These are phyloP conservation scores for Pediacus dermestoides DNA, from an alignment of 2,888 invertebrate species.

Conservation along the genomic window DNA sequence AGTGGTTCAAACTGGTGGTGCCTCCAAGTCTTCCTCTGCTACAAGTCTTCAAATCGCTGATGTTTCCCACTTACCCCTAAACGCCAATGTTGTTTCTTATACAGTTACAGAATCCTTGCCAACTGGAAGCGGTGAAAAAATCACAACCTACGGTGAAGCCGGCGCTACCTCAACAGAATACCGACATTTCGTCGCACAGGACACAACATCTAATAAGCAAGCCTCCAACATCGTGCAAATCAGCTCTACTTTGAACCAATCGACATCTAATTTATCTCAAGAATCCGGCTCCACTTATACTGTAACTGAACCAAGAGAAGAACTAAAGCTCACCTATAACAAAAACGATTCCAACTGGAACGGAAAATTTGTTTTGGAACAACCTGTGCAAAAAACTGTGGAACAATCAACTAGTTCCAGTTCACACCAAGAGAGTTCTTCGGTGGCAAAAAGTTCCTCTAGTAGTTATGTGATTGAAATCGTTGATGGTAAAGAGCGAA, in stretches of 20 bases:
- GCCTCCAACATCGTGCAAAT: slow-evolving; percentile 43
- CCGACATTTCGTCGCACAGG: slow-evolving; percentile 42
- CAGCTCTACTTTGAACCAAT: slow-evolving; percentile 44
- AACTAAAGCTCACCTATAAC: slow-evolving; percentile 41
- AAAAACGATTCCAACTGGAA: slow-evolving; percentile 52
- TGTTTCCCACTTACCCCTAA: slow-evolving; percentile 46
- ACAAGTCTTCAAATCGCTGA: slow-evolving; percentile 47
- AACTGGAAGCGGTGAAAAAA: slow-evolving; percentile 45
- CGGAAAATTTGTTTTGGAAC: slow-evolving; percentile 50
- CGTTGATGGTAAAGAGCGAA: slow-evolving; percentile 62
- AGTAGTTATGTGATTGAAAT: slow-evolving; percentile 65
- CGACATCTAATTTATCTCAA: slow-evolving; percentile 42
- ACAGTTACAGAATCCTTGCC: slow-evolving; percentile 46
- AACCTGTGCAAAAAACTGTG: slow-evolving; percentile 34
- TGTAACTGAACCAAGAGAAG: slow-evolving; percentile 48
- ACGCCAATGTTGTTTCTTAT: slow-evolving; percentile 41
- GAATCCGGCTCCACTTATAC: slow-evolving; percentile 45
- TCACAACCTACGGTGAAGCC: slow-evolving; percentile 44
- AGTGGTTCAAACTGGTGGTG: slow-evolving; percentile 24
- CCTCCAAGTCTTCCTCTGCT: slow-evolving; percentile 45
- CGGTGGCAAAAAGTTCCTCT: slow-evolving; percentile 58
- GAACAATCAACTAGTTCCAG: slow-evolving; percentile 39
- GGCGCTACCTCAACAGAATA: slow-evolving; percentile 46
- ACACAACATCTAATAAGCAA: slow-evolving; percentile 31
- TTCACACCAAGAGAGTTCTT: slow-evolving; percentile 56